phyloP scores from a whole-genome alignment of 2,797 vertebrate genomes.

The Gadopsis marmoratus region DNA sequence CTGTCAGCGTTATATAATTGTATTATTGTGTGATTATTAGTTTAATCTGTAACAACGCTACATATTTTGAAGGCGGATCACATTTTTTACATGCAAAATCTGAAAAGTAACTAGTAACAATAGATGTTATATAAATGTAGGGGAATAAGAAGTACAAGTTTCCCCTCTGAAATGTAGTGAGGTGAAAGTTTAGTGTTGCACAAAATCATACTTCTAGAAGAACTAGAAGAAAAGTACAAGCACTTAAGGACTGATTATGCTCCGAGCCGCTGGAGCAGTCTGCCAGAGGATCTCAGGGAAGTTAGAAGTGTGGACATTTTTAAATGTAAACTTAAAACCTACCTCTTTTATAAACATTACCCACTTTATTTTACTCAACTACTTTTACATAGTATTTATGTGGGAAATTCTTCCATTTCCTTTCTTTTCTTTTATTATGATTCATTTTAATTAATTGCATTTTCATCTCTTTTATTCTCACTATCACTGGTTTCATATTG shows the following conservation, averaged over 20 bases:
- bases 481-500: no score
- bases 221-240: not conserved
- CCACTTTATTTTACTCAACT: no score
- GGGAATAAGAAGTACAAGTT: not conserved
- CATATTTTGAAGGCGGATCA: not conserved
- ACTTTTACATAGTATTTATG: no score
- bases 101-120: constrained; percentile 5
- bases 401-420: no score
- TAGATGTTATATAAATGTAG: not conserved
- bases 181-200: not conserved
- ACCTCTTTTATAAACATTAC: no score
- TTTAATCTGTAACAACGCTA: not conserved
- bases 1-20: not conserved
- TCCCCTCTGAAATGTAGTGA: not conserved
- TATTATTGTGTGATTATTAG: not conserved
- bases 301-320: no score
- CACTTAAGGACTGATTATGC: not conserved
- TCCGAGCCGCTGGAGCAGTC: no score
- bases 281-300: no score
- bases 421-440: no score
- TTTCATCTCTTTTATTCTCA: no score
- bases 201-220: not conserved
- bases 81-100: not conserved
- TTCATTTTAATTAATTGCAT: no score
- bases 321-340: no score